Evolutionary conservation across 1,140 invertebrate genomes (phyloP).

Genomic region (Leptinotarsa defecta): DNA sequence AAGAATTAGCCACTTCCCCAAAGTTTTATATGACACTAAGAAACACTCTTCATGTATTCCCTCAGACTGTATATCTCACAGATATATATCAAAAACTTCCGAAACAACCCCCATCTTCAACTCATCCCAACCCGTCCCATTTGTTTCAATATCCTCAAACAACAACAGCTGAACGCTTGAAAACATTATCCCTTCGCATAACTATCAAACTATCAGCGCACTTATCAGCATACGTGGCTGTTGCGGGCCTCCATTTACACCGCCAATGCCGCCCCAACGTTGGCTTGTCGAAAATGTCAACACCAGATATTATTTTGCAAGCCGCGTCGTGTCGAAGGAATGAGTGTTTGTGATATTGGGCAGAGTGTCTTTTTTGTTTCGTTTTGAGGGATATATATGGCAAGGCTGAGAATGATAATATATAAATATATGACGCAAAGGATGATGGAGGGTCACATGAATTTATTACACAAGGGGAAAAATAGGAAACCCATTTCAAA

Average conservation of each 20-base stretch:
- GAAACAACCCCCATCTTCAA: too few species aligned
- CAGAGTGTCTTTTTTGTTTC: slow-evolving; percentile 11
- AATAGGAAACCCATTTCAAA: too few species aligned
- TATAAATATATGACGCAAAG: neutral
- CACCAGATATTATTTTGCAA: slow-evolving; percentile 14
- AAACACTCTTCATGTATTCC: too few species aligned
- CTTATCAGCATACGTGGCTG: slow-evolving; percentile 22
- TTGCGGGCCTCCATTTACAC: slow-evolving; percentile 6
- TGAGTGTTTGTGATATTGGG: slow-evolving; percentile 18
- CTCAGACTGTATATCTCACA: too few species aligned
- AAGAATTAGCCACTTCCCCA: too few species aligned
- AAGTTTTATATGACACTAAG: too few species aligned
- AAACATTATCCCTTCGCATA: slow-evolving; percentile 12
- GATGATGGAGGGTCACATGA: too few species aligned
- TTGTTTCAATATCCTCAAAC: too few species aligned
- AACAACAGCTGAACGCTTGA: neutral
- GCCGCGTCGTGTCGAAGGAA: slow-evolving; percentile 14
- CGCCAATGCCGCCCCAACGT: slow-evolving; percentile 3
- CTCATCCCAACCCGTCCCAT: too few species aligned
- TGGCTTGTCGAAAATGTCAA: slow-evolving; percentile 18
- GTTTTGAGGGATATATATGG: neutral
- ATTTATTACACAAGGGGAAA: too few species aligned
- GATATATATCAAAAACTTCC: too few species aligned
- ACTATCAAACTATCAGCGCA: slow-evolving; percentile 21
- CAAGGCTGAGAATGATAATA: neutral